A percentile compares a stretch with the other conserved stretches of the same genome.
These are phyloP conservation scores for Hemibagrus guttatus DNA, from an alignment of 2,797 vertebrate species.

Conservation along the genomic window DNA sequence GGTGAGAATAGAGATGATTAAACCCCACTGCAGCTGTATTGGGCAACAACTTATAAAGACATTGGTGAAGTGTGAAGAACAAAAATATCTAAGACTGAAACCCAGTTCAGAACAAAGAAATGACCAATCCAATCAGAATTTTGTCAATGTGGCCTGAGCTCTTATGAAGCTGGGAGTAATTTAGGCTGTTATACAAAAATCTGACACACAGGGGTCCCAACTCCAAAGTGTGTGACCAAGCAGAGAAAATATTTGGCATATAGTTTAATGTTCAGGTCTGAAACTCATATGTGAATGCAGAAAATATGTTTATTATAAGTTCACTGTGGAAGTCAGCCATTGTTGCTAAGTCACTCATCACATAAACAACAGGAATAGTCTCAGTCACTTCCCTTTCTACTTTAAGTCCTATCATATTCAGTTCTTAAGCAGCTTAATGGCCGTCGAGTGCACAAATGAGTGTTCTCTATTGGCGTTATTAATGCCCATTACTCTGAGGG, in stretches of 20 bases:
- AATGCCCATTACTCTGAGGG: slow-evolving; percentile 51
- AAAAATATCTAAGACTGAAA: slow-evolving; percentile 23
- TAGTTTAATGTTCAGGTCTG: slow-evolving; percentile 30
- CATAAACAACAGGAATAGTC: slow-evolving; percentile 31
- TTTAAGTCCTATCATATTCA: slow-evolving; percentile 57
- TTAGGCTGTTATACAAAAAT: slow-evolving; percentile 32
- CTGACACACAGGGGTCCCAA: background rate
- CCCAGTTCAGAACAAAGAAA: slow-evolving; percentile 36
- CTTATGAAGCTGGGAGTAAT: slow-evolving; percentile 36
- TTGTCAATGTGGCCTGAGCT: slow-evolving; percentile 23
- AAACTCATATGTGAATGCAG: slow-evolving; percentile 20
- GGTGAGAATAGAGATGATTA: slow-evolving; percentile 32
- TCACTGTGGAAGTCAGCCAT: slow-evolving; percentile 23
- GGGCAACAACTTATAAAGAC: slow-evolving; percentile 38
- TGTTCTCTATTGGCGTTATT: slow-evolving; percentile 51
- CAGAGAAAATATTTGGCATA: slow-evolving; percentile 38
- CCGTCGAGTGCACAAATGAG: slow-evolving; percentile 49
- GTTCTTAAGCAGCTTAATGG: slow-evolving; percentile 59
- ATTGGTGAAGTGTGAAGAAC: slow-evolving; percentile 44
- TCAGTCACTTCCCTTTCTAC: slow-evolving; percentile 38
- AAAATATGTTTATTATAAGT: slow-evolving; percentile 5
- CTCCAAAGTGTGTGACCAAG: slow-evolving; percentile 30
- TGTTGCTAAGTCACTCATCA: slow-evolving; percentile 45
- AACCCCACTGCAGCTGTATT: slow-evolving; percentile 43
- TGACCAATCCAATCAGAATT: slow-evolving; percentile 17